These are phyloP conservation scores for Pandemis corylana DNA, from an alignment of 2,888 invertebrate genomes.

Conservation along the genomic window DNA sequence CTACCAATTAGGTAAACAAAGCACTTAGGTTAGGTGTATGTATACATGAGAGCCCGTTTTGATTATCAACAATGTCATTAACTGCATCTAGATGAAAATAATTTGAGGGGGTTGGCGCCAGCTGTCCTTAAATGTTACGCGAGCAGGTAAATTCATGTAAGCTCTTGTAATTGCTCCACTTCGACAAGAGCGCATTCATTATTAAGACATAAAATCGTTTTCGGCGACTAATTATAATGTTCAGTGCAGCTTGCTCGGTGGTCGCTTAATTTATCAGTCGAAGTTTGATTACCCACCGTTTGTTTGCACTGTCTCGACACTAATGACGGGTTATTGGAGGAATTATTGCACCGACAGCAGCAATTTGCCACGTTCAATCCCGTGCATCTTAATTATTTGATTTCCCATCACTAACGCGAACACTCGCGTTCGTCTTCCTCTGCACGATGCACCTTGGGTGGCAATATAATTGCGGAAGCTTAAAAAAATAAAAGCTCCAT, in stretches of 20 bases:
- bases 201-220: slow-evolving; percentile 47
- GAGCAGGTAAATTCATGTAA: slow-evolving; percentile 4
- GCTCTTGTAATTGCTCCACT: slow-evolving; percentile 22
- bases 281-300: slow-evolving; percentile 62
- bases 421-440: slow-evolving; percentile 43
- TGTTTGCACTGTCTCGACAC: slow-evolving; percentile 75
- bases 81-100: neutral
- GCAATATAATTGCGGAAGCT: slow-evolving; percentile 25
- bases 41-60: neutral
- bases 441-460: slow-evolving; percentile 47
- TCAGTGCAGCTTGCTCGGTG: slow-evolving; percentile 54
- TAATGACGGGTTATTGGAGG: slow-evolving; percentile 69
- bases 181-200: slow-evolving; percentile 41
- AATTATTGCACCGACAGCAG: slow-evolving; percentile 70
- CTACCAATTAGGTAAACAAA: neutral
- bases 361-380: slow-evolving; percentile 70
- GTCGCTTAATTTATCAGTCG: slow-evolving; percentile 69
- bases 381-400: slow-evolving; percentile 52
- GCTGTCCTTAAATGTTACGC: neutral
- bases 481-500: slow-evolving; percentile 13
- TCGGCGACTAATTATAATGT: slow-evolving; percentile 43
- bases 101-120: neutral
- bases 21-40: neutral
- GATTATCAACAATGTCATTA: neutral
- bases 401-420: slow-evolving; percentile 9